Percentiles rank a stretch among this genome's conserved stretches.
These are phyloP conservation scores for Habroteleia sp. DNA, from an alignment of 2,888 invertebrate genomes.

Conservation along the genomic window DNA sequence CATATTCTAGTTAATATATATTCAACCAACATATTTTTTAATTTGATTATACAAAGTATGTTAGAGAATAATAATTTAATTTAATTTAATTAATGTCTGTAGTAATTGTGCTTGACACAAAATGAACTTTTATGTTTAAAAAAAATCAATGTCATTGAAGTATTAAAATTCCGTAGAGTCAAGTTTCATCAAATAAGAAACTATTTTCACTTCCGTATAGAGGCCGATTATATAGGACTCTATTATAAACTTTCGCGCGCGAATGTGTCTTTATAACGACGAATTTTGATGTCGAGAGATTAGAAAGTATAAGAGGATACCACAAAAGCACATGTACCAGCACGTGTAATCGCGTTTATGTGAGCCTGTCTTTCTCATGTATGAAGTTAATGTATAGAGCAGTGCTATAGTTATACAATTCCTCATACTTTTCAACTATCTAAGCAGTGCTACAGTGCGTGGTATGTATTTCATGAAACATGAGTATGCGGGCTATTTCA, in stretches of 20 bases:
- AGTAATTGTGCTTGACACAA: too few relatives aligned
- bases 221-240: constrained; percentile 35
- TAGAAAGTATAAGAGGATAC: constrained; percentile 40
- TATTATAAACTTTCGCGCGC: constrained; percentile 28
- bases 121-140: too few relatives aligned
- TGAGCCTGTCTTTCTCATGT: constrained; percentile 18
- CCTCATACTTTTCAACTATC: constrained; percentile 59
- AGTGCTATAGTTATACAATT: constrained; percentile 40
- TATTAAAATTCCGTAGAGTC: constrained; percentile 35
- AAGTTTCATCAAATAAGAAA: background rate
- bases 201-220: constrained; percentile 25
- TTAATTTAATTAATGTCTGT: too few relatives aligned
- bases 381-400: constrained; percentile 42
- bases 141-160: constrained; percentile 5
- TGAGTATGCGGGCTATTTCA: constrained; percentile 54
- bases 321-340: constrained; percentile 37
- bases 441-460: background rate
- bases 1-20: too few relatives aligned
- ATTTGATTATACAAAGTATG: too few relatives aligned
- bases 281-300: constrained; percentile 48
- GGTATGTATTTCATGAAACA: constrained; percentile 1
- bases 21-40: too few relatives aligned
- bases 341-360: constrained; percentile 30
- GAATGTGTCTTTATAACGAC: constrained; percentile 31
- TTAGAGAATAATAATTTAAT: too few relatives aligned